Base-by-base conservation (phyloP, 2,797 vertebrate species). In the Tachyglossus aculeatus region DNA sequence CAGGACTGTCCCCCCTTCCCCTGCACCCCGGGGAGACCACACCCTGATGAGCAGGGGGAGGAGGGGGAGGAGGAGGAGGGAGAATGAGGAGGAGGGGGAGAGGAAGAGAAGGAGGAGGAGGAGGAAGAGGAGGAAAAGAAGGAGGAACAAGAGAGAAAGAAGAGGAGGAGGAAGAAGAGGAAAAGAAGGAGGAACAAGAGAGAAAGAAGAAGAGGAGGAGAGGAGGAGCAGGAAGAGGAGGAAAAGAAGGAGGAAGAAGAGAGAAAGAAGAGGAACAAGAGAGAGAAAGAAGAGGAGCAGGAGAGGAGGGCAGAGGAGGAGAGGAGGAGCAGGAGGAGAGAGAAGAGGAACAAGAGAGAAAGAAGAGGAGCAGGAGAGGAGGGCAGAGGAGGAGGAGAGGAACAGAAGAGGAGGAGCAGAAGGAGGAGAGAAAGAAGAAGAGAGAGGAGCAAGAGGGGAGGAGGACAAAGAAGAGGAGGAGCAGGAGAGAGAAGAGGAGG, bases 301-400 rank as follows among this genome's bases (percentile, higher is more conserved):
- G n/a, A 25, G 59, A 57, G 43, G 52, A 62, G 18, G 43, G 36
- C 54, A 15, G 7, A 14, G 57, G 39, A 43, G 36, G 54, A 15
- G 7, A 14, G 57, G 39, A 15, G 10, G 34, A 43, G 63, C 57
- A 9, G 58, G 39, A 60, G 41, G 37, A 15, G 24, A 4, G n/a
- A 41, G 57, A 40, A 33, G 32, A 4, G 51, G 21, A 31, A 60
- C 78, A 22, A 27, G 73, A 44, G n/a, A 66, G 37, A 15, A 41
- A 38, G 53, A 33, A 6, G 37, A 9, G n/a, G 13, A 27, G 34
- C n/a, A 43, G 6, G 45, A 38, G 41, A 2, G 2, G 25, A 67
- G 65, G 78, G 60, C 85, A n/a, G 59, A 57, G 43, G 52, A 62
- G n/a, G n/a, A n/a, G n/a, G 18, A 43, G 36, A 43, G 18, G 7